phyloP scores from a whole-genome alignment of 2,113 vertebrate species.

The Antechinus stuartii region DNA sequence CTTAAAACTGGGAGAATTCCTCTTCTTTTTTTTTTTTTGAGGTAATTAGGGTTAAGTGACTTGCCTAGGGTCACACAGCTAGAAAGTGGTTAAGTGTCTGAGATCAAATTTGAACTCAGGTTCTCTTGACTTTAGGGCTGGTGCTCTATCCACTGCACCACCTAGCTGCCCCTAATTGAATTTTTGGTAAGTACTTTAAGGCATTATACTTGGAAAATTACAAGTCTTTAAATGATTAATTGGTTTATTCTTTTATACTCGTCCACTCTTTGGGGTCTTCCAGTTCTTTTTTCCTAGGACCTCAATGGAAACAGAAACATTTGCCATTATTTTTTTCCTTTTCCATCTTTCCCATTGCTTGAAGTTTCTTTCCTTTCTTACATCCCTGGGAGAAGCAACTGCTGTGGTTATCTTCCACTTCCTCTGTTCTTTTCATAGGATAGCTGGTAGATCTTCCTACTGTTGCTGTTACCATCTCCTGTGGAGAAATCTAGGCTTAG shows the following conservation, averaged over 20 bases:
- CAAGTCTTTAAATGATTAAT: neutral
- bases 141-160: no score
- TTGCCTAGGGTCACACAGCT: no score
- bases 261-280: neutral
- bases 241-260: neutral
- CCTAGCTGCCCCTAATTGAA: no score
- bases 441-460: neutral
- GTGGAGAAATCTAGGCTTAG: neutral
- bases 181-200: neutral
- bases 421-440: neutral
- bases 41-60: no score
- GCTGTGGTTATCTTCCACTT: neutral
- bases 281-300: neutral
- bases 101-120: no score
- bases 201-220: neutral
- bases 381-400: neutral
- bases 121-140: no score
- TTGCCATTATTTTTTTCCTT: neutral
- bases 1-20: neutral
- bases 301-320: neutral
- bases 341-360: neutral
- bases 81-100: no score
- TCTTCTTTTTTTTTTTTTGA: no score
- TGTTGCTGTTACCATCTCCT: neutral
- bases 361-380: neutral